A percentile compares a stretch with the other conserved stretches of the same genome.
phyloP scores from a whole-genome alignment of 64 coral and sea anemone species.

The Anthopleura sola region DNA sequence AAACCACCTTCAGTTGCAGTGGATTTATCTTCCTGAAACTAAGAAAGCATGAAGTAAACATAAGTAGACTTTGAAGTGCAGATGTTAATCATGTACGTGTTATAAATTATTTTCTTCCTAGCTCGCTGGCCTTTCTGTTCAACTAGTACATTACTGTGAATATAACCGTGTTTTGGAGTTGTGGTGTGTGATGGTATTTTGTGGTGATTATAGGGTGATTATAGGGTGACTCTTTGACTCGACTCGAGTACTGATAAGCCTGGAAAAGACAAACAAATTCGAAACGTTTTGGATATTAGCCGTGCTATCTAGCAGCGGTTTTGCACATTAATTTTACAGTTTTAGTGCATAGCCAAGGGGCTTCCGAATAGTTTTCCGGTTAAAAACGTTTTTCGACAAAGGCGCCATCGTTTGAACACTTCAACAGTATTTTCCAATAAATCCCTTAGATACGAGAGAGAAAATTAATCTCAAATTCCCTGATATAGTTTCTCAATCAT shows the following conservation, averaged over 20 bases:
- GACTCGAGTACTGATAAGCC: neutral
- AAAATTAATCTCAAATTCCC: neutral
- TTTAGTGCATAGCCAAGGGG: neutral
- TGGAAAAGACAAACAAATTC: neutral
- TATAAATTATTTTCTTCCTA: too few relatives aligned
- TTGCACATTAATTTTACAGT: neutral
- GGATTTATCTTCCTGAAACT: too few relatives aligned
- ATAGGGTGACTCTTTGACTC: neutral
- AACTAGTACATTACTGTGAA: neutral
- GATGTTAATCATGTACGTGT: too few relatives aligned
- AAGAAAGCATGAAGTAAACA: too few relatives aligned
- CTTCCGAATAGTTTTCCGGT: neutral
- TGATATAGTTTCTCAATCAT: neutral
- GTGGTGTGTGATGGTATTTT: neutral
- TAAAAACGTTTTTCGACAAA: too few relatives aligned
- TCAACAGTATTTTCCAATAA: too few relatives aligned
- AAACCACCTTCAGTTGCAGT: too few relatives aligned
- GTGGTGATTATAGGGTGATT: neutral
- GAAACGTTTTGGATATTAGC: neutral
- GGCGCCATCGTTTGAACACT: too few relatives aligned
- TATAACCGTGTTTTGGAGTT: neutral
- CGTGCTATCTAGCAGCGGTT: neutral
- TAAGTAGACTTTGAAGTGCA: too few relatives aligned
- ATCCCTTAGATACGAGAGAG: too few relatives aligned
- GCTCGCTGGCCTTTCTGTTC: neutral